phyloP scores from a whole-genome alignment of 2,113 vertebrate species.

The Varanus salvator region DNA sequence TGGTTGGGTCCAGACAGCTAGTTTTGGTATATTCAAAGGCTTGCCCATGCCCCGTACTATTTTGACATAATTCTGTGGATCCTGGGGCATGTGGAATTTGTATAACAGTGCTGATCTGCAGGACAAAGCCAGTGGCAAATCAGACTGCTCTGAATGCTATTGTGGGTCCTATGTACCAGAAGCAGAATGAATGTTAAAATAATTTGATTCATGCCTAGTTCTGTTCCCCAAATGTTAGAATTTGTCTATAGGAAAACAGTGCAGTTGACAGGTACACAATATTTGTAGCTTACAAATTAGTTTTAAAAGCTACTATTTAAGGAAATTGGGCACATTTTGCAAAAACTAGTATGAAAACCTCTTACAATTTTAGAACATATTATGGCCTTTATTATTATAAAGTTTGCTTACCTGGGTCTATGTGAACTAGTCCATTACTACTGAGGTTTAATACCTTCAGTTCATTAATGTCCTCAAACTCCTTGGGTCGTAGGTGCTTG shows the following conservation, averaged over 20 bases:
- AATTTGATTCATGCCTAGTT: background rate
- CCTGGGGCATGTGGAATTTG: background rate
- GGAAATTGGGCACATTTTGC: background rate
- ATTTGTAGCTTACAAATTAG: background rate
- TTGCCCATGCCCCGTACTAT: background rate
- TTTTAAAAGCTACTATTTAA: background rate
- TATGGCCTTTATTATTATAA: background rate
- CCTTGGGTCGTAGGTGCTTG: conserved; percentile 86
- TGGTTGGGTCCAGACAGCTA: background rate
- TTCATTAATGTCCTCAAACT: conserved; percentile 89
- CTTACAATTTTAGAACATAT: background rate
- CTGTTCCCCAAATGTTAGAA: background rate
- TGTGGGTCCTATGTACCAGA: background rate
- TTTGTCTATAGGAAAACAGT: background rate
- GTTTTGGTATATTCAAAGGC: background rate
- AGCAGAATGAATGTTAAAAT: background rate
- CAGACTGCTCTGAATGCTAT: background rate
- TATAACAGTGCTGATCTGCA: background rate
- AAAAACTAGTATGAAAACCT: background rate
- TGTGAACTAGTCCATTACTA: conserved; percentile 85
- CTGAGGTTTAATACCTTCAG: conserved; percentile 93
- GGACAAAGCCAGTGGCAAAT: background rate
- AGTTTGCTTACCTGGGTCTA: conserved; percentile 87
- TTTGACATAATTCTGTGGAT: background rate
- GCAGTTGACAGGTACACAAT: background rate